Evolutionary conservation across 2,888 invertebrate species (phyloP).

Genomic region (Rhyacophila evoluta): DNA sequence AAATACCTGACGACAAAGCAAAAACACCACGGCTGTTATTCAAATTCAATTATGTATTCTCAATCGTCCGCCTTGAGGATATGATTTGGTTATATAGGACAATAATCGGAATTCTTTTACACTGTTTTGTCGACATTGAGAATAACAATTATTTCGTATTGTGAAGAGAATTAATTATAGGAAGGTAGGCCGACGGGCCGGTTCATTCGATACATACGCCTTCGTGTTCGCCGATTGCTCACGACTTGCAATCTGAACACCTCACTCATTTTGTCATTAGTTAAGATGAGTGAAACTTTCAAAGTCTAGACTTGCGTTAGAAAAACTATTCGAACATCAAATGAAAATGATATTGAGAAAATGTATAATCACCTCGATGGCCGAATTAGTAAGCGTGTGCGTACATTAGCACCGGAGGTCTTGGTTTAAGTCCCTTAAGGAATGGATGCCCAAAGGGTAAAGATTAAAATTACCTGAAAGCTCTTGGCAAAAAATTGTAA

Average conservation of each 20-base stretch:
- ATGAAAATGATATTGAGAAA: no score
- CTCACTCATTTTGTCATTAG: background rate
- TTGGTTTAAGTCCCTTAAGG: no score
- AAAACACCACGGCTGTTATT: no score
- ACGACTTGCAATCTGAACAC: background rate
- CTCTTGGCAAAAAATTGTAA: no score
- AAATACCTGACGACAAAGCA: no score
- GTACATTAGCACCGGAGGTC: no score
- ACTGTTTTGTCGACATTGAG: background rate
- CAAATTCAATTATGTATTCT: background rate
- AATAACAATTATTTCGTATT: background rate
- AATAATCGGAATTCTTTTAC: background rate
- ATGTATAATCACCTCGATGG: no score
- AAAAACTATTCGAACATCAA: no score
- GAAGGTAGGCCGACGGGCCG: background rate
- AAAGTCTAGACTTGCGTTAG: no score
- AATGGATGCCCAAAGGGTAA: no score
- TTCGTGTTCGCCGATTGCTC: background rate
- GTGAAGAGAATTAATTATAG: slow-evolving; percentile 5
- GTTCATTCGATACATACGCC: background rate
- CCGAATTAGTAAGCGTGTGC: no score
- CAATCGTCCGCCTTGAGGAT: background rate
- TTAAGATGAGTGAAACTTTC: background rate
- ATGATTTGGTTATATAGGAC: slow-evolving; percentile 18
- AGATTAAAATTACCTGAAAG: no score